Conservation (phyloP, 2,113 vertebrate genomes). For the Isichthys henryi region DNA sequence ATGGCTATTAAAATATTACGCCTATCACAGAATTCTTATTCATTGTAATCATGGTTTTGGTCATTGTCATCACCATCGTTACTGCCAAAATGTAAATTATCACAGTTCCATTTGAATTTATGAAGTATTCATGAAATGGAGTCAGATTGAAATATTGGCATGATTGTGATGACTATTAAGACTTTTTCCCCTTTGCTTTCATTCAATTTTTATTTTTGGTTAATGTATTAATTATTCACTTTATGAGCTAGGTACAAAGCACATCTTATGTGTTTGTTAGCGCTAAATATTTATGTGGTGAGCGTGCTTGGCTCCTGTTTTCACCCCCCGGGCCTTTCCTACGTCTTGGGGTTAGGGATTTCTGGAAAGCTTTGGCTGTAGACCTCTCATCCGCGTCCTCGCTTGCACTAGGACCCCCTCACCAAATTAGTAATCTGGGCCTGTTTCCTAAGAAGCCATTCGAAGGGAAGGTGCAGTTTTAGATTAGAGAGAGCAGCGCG, state of each 20-base stretch:
- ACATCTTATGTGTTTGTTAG: background rate
- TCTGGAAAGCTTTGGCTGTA: background rate
- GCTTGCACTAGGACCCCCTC: background rate
- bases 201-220: background rate
- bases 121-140: background rate
- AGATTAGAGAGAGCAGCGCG: background rate
- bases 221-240: slow-evolving; percentile 15
- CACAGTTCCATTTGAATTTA: background rate
- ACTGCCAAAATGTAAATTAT: background rate
- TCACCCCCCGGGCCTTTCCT: background rate
- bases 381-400: background rate
- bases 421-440: background rate
- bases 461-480: background rate
- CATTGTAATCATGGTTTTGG: background rate
- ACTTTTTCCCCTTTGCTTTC: background rate
- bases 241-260: background rate
- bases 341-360: background rate
- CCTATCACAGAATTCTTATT: background rate
- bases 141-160: background rate
- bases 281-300: background rate
- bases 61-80: background rate
- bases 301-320: background rate
- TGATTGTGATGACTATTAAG: background rate
- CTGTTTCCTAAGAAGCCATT: background rate
- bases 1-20: background rate